A percentile compares a stretch with the other conserved stretches of the same genome.
Evolutionary conservation across 2,888 invertebrate species (phyloP).

Genomic region (Plutella xylostella): DNA sequence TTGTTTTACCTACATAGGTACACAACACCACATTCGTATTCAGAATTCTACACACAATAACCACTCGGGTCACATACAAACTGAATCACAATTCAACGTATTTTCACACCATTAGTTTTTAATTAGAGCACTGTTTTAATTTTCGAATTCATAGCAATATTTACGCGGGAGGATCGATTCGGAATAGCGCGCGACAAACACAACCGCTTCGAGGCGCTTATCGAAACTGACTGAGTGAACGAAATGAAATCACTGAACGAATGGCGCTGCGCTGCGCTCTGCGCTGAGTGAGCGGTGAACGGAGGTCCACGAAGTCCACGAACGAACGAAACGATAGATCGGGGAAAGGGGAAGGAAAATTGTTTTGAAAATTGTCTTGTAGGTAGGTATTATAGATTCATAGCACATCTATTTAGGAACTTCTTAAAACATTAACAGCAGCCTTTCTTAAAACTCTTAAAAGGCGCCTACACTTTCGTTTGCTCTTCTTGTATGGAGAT

Average conservation of each 20-base stretch:
- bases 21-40: constrained; percentile 1
- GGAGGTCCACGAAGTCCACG: constrained; percentile 8
- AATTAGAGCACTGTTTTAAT: not conserved
- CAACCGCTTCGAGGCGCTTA: constrained; percentile 37
- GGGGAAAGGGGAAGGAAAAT: too few relatives aligned
- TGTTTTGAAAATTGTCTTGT: too few relatives aligned
- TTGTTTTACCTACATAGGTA: constrained; percentile 42
- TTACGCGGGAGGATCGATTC: constrained; percentile 35
- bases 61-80: not conserved
- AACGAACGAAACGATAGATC: constrained; percentile 24
- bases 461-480: too few relatives aligned
- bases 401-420: too few relatives aligned
- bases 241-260: constrained; percentile 33
- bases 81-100: not conserved
- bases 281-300: constrained; percentile 14
- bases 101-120: not conserved
- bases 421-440: too few relatives aligned
- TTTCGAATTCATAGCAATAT: constrained; percentile 29
- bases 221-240: constrained; percentile 44
- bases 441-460: too few relatives aligned
- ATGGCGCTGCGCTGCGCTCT: too few relatives aligned
- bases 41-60: not conserved
- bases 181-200: constrained; percentile 21
- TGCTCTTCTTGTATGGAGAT: too few relatives aligned
- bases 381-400: too few relatives aligned